Evolutionary conservation across 2,113 vertebrate genomes (phyloP), one percentile per base, ranked within the genome.

Genomic region (Elephantulus edwardii): DNA sequence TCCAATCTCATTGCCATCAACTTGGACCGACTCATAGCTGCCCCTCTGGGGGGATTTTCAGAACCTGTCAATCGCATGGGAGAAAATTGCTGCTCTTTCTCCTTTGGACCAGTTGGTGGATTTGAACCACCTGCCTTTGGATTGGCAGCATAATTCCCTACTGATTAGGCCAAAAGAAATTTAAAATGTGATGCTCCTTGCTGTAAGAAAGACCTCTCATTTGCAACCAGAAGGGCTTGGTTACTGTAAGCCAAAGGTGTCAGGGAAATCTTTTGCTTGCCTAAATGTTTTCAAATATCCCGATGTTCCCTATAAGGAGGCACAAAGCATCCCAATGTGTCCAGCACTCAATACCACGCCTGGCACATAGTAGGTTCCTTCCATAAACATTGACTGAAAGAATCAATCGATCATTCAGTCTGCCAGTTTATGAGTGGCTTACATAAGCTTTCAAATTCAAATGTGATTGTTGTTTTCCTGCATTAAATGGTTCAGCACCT

Each of bases 401-500:
- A 83, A 70, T 24, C 8, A 66, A 20, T 66, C 62, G 24, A 19
- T 66, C 9, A 13, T 48, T 50, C 42, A 11, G 30, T 79, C 46
- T 24, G 30, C 75, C 17, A 12, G 50, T 46, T 52, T 80, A n/a
- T n/a, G 20, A 88, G 68, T 33, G 6, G 13, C 8, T 81, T 86
- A 79, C 77, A 90, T 78, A 22, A 40, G n/a, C 62, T 75, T 75
- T 50, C 52, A 86, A 92, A 76, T 35, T 66, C 71, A 76, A 64
- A 78, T 22, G 11, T 42, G 26, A 77, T 9, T 26, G 24, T 83
- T 70, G 54, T 28, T 30, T 9, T 80, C 54, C 58, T n/a, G 24
- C 19, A 40, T 91, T 42, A 86, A 30, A 44, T 42, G 50, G 62
- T 81, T 80, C 58, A 44, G 4, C 44, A 17, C 26, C 66, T 74